Conservation (phyloP, 2,113 vertebrate genomes). For the Mastomys natalensis region DNA sequence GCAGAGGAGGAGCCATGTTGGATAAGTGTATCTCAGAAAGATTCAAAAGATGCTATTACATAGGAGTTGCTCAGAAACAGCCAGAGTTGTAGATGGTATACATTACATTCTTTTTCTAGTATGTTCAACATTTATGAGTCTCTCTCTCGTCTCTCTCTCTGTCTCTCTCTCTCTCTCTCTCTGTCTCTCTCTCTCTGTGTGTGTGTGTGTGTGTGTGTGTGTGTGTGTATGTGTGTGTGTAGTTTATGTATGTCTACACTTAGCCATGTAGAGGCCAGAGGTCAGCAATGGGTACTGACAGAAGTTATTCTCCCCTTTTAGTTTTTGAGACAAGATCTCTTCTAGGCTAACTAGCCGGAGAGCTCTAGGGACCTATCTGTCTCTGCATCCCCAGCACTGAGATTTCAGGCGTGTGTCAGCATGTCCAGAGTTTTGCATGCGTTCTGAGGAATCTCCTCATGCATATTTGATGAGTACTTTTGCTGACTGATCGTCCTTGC, state of each 20-base stretch:
- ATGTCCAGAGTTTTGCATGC: background rate
- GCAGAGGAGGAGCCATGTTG: background rate
- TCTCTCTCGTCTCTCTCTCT: no score
- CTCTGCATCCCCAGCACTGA: background rate
- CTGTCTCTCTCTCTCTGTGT: no score
- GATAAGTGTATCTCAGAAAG: background rate
- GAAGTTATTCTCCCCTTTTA: background rate
- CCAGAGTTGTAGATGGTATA: rapidly evolving
- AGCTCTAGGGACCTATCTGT: background rate
- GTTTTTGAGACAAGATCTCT: background rate
- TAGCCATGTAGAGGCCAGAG: background rate
- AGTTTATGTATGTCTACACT: background rate
- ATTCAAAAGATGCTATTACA: background rate
- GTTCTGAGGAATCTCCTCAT: background rate
- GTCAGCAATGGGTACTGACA: no score
- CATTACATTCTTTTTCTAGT: background rate
- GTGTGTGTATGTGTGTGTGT: background rate
- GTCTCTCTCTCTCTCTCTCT: no score
- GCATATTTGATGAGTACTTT: background rate
- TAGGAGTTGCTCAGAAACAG: background rate
- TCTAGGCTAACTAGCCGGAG: background rate
- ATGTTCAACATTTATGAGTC: background rate
- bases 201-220: background rate
- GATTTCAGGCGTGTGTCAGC: background rate
- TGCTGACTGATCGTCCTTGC: background rate